phyloP scores from a whole-genome alignment of 2,888 invertebrate species.

The Caenorhabditis uteleia region DNA sequence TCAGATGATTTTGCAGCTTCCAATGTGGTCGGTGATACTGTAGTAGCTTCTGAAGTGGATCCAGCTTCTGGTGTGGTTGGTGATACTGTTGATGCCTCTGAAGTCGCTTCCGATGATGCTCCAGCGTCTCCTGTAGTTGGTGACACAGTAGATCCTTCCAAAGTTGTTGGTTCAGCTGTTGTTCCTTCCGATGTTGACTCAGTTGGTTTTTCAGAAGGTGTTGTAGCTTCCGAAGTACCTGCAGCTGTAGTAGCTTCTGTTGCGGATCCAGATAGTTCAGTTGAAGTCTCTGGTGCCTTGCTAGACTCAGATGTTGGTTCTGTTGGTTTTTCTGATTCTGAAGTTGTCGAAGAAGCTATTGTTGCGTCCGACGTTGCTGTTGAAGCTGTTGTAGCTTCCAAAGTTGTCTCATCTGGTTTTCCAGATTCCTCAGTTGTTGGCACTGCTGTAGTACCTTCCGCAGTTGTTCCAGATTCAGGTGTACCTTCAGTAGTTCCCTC shows the following conservation, averaged over 20 bases:
- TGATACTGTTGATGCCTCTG: background rate
- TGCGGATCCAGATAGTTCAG: background rate
- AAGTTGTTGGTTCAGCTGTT: slow-evolving; percentile 5
- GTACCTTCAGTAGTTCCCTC: slow-evolving; percentile 1
- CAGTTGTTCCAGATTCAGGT: slow-evolving; percentile 1
- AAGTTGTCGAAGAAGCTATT: background rate
- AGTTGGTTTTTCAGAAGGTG: slow-evolving; percentile 1
- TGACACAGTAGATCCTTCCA: slow-evolving; percentile 2
- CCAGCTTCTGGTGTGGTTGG: background rate
- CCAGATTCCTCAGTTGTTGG: background rate
- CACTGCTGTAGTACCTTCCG: background rate
- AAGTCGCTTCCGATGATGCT: background rate
- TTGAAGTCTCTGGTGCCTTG: slow-evolving; percentile 2
- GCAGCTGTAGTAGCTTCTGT: background rate
- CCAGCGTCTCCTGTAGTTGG: background rate
- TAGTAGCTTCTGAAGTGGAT: slow-evolving; percentile 5
- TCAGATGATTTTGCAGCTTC: slow-evolving; percentile 2
- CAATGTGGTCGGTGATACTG: background rate
- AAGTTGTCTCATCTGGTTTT: slow-evolving; percentile 1
- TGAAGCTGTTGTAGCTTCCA: slow-evolving; percentile 6
- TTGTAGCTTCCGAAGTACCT: slow-evolving; percentile 8
- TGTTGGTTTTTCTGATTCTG: slow-evolving; percentile 1
- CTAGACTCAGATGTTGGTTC: slow-evolving; percentile 5
- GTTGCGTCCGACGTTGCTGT: slow-evolving; percentile 9
- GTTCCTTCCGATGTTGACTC: slow-evolving; percentile 7